Conservation (phyloP, 2,797 vertebrate genomes). For the Nothura maculosa region DNA sequence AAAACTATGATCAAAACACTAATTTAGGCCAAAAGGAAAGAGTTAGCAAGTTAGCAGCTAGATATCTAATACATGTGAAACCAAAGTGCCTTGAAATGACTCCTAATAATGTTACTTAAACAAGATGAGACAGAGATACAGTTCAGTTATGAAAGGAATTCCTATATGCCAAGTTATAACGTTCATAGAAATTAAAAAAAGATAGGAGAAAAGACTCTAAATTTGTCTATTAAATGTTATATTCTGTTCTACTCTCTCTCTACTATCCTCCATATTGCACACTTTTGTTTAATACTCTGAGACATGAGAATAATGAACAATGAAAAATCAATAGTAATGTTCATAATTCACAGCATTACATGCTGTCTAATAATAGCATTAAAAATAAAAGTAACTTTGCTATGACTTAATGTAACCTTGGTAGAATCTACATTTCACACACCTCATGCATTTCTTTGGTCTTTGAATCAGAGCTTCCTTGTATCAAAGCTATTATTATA, state of each 20-base stretch:
- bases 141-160: neutral
- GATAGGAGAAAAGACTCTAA: neutral
- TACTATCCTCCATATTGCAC: neutral
- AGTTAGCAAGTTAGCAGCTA: neutral
- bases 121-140: neutral
- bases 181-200: neutral
- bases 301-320: neutral
- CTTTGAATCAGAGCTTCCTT: neutral
- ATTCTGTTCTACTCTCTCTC: neutral
- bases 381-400: neutral
- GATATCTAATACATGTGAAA: neutral
- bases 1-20: constrained; percentile 13
- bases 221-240: neutral
- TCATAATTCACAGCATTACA: neutral
- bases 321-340: neutral
- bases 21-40: constrained; percentile 8
- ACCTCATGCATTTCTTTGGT: neutral
- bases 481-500: constrained; percentile 1
- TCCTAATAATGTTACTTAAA: neutral
- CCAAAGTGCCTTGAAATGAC: neutral
- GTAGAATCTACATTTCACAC: neutral
- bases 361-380: neutral
- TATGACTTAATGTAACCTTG: neutral
- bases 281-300: neutral
- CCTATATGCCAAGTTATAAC: neutral